Base-by-base conservation (phyloP, 1,140 invertebrate genomes). In the Neodiprion fabricii region DNA sequence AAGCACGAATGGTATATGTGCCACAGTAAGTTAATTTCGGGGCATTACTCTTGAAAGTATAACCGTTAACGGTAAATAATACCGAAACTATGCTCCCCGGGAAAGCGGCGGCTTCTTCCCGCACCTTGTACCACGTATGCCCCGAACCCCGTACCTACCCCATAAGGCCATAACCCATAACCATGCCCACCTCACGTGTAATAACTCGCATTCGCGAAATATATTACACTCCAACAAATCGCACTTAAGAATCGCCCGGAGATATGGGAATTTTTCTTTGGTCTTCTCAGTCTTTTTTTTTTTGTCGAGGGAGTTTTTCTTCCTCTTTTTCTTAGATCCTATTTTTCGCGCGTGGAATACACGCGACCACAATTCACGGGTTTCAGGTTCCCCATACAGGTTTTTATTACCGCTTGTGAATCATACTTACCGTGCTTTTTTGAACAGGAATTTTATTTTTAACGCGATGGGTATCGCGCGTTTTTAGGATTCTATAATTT, bases 31-130 rank as follows among this genome's bases (percentile, higher is more conserved):
- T 83, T 86, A 79, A 85, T 83, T 85, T 81, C 77, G 71, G 68
- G 77, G 78, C 75, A 79, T 81, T 81, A 79, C 74, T 74, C 75
- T 68, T 74, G 28, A 67, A 81, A 82, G 81, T 79, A 77, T 79
- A 40, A 77, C 78, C 81, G 80, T 83, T 84, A 81, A 79, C 79
- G 69, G 80, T 85, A 82, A 86, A 86, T 85, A 85, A 84, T 82
- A 81, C 77, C 81, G 78, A 70, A 80, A 81, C 79, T 81, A 82
- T 82, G 28, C 28, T 40, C 28, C 84, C 81, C 79, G 70, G 69
- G 48, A 70, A 75, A 82, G 81, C 70, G 76, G 75, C 76, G n/a
- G 4, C 53, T 14, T 61, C 53, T 12, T 17, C 53, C 28, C 28
- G 28, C 28, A 40, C 28, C 28, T 40, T 40, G 28, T 40, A 5